Evolutionary conservation across 1,140 invertebrate genomes (phyloP).

Genomic region (Atta cephalotes): DNA sequence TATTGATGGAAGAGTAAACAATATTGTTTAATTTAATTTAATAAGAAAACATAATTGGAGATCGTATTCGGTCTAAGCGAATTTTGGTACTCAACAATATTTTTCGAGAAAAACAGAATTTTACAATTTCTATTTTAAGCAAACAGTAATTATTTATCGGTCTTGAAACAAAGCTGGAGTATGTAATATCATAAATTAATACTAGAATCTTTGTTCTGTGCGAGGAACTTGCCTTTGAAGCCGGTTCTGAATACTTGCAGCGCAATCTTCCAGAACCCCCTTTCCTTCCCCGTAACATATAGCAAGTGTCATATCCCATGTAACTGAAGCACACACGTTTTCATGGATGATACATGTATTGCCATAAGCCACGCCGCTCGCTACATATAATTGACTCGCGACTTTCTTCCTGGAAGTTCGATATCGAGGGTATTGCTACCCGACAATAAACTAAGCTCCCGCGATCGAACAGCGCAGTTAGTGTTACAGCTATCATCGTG

Average conservation of each 20-base stretch:
- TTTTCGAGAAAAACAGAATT: too few species aligned
- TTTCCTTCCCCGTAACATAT: conserved; percentile 29
- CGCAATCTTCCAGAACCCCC: background rate
- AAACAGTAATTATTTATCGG: background rate
- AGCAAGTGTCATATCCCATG: conserved; percentile 64
- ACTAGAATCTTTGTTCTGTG: background rate
- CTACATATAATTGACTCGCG: conserved; percentile 68
- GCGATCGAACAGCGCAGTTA: background rate
- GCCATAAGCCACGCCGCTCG: conserved; percentile 54
- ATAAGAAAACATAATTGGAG: too few species aligned
- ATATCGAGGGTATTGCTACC: conserved; percentile 53
- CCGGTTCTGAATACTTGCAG: background rate
- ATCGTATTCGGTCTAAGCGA: too few species aligned
- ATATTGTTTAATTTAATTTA: too few species aligned
- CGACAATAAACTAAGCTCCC: conserved; percentile 9
- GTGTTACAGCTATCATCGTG: background rate
- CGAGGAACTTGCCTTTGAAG: background rate
- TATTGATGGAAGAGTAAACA: too few species aligned
- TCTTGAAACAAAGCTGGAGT: too few species aligned
- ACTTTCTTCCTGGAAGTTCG: conserved; percentile 70
- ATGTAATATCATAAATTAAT: background rate
- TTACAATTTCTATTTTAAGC: too few species aligned
- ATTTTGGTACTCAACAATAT: too few species aligned
- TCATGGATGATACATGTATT: conserved; percentile 20
- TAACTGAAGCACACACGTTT: conserved; percentile 48